These are phyloP conservation scores for Xenus cinereus DNA, from an alignment of 2,113 vertebrate genomes.

Conservation along the genomic window DNA sequence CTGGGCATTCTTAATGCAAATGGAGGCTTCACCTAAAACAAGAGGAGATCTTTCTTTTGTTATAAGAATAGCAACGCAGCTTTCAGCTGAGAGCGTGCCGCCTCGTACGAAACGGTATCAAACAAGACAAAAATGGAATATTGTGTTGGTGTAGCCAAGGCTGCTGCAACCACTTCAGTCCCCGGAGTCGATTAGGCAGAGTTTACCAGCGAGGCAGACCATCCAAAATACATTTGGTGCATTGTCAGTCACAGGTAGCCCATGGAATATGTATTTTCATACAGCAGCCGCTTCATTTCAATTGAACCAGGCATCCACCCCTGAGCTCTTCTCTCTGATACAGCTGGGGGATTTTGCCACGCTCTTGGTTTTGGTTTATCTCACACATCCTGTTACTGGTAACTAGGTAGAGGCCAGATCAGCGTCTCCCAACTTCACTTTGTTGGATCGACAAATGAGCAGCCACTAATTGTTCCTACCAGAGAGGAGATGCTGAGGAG, in stretches of 20 bases:
- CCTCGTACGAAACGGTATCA: not conserved
- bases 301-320: not conserved
- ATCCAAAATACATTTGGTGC: not conserved
- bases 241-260: not conserved
- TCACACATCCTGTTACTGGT: not conserved
- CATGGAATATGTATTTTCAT: constrained; percentile 11
- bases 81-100: not conserved
- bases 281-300: not conserved
- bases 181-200: not conserved
- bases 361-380: not conserved
- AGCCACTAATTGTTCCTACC: not conserved
- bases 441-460: not conserved
- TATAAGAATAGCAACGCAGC: not conserved
- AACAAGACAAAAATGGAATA: constrained; percentile 17
- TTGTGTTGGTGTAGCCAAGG: constrained; percentile 10
- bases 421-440: not conserved
- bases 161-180: not conserved
- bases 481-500: not conserved
- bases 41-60: constrained; percentile 3
- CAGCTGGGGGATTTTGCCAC: not conserved
- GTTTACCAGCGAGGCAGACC: not conserved
- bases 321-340: not conserved
- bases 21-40: not conserved
- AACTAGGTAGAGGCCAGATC: not conserved
- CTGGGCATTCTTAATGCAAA: constrained; percentile 3